phyloP scores from a whole-genome alignment of 2,797 vertebrate genomes.

The Oophaga sylvatica region DNA sequence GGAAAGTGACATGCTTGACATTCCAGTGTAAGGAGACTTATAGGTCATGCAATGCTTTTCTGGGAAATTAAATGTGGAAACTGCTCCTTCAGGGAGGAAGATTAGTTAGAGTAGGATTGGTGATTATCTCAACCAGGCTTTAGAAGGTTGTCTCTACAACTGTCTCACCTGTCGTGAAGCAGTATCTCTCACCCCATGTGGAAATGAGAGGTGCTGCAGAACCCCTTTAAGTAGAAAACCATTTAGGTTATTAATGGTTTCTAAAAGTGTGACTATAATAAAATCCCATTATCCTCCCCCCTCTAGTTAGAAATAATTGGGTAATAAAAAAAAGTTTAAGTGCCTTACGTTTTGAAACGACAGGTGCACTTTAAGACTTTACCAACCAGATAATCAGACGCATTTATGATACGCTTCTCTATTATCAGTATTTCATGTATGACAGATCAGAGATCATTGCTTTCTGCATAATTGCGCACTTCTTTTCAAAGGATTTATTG shows the following conservation, averaged over 20 bases:
- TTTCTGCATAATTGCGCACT: slow-evolving; percentile 39
- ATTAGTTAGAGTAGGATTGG: too few relatives aligned
- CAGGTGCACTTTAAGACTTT: slow-evolving; percentile 19
- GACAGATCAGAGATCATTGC: slow-evolving; percentile 42
- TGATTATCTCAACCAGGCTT: too few relatives aligned
- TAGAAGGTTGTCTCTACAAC: too few relatives aligned
- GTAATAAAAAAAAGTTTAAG: not conserved
- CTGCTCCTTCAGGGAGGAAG: too few relatives aligned
- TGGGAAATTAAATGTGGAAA: too few relatives aligned
- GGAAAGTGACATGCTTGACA: too few relatives aligned
- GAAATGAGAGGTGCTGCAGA: too few relatives aligned
- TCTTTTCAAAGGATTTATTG: slow-evolving; percentile 45
- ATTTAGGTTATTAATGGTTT: not conserved
- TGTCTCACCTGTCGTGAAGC: too few relatives aligned
- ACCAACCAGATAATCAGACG: not conserved
- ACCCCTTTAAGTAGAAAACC: not conserved
- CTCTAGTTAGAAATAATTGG: not conserved
- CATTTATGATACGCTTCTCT: slow-evolving; percentile 11
- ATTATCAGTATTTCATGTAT: slow-evolving; percentile 38
- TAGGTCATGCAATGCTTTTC: too few relatives aligned
- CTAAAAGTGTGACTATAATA: not conserved
- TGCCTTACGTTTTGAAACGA: not conserved
- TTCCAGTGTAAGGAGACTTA: too few relatives aligned
- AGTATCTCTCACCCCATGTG: too few relatives aligned
- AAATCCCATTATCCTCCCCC: not conserved